Evolutionary conservation across 2,888 invertebrate genomes (phyloP), one percentile per base, ranked within the genome.

Genomic region (Trichopoda pennipes): DNA sequence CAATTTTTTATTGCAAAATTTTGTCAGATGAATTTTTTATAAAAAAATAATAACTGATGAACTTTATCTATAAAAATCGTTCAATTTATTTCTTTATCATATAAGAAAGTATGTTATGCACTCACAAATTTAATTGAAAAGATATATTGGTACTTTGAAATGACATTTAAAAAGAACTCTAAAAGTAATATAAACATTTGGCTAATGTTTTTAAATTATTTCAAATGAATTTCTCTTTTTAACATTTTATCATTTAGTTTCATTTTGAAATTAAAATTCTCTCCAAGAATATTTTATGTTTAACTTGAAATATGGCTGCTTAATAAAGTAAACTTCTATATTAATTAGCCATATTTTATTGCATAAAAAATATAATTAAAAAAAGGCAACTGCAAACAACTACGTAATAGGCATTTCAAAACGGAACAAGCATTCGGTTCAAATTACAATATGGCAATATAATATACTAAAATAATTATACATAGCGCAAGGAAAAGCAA

Each of bases 391-490:
- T 17, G 42, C 21, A 14, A 28, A 68, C 38, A 64, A 60, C 55
- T 51, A 23, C n/a, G 8, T 12, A 35, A 28, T 55, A 44, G 16
- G 28, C 23, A 55, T 72, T 16, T 38, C 42, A 49, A 73, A 78
- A 70, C 49, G 66, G 70, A 75, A 61, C 74, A 82, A 75, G 55
- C 80, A 83, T 70, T 78, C 72, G 70, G 35, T 66, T 35, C 74
- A 80, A 78, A 80, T 78, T 83, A 80, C 78, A 80, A 77, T 80
- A 74, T 74, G 42, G 49, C 53, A 53, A 77, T 69, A 56, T 69
- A 64, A 58, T 73, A 38, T 69, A 56, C 19, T 64, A 80, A 83
- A 80, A 80, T 80, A 83, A 83, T 80, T 83, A 80, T 42, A 70
- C 70, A 78, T 42, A 17, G 38, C 44, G 17, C 53, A 68, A 51